These are phyloP conservation scores for Caenorhabditis remanei DNA, from an alignment of 1,140 invertebrate genomes.

Conservation along the genomic window DNA sequence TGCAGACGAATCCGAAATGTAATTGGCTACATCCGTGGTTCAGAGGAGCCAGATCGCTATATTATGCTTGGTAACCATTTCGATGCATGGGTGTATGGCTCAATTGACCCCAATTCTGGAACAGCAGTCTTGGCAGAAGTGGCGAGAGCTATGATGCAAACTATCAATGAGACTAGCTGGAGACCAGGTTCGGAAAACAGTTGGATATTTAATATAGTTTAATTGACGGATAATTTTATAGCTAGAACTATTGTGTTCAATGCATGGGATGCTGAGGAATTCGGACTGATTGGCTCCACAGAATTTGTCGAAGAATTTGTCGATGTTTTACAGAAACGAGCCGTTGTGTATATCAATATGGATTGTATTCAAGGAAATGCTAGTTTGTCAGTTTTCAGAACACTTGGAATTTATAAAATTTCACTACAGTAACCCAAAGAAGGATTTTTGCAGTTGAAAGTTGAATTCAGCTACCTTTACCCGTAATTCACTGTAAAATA, in stretches of 20 bases:
- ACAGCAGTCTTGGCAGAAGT: constrained; percentile 81
- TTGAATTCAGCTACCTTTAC: too few species aligned
- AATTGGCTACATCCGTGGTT: constrained; percentile 64
- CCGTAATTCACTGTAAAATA: too few species aligned
- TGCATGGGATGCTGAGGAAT: constrained; percentile 81
- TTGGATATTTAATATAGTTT: neutral
- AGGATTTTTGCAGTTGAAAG: too few species aligned
- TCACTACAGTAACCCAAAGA: too few species aligned
- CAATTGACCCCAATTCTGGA: constrained; percentile 77
- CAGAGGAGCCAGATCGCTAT: constrained; percentile 79
- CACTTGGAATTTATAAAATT: too few species aligned
- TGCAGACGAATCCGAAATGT: constrained; percentile 65
- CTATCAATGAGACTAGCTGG: constrained; percentile 77
- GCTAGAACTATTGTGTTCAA: constrained; percentile 77
- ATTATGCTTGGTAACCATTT: constrained; percentile 81
- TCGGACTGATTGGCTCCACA: constrained; percentile 79
- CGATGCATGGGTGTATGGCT: constrained; percentile 81
- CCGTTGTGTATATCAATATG: constrained; percentile 77
- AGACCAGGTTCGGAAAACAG: constrained; percentile 72
- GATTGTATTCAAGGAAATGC: constrained; percentile 70
- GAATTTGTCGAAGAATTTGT: constrained; percentile 77
- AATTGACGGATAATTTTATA: neutral
- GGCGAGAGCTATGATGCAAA: constrained; percentile 79
- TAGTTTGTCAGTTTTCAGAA: constrained; percentile 67
- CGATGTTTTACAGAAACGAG: constrained; percentile 70